A percentile compares a stretch with the other conserved stretches of the same genome.
phyloP scores from a whole-genome alignment of 1,140 invertebrate genomes.

The Metopolophium dirhodum region DNA sequence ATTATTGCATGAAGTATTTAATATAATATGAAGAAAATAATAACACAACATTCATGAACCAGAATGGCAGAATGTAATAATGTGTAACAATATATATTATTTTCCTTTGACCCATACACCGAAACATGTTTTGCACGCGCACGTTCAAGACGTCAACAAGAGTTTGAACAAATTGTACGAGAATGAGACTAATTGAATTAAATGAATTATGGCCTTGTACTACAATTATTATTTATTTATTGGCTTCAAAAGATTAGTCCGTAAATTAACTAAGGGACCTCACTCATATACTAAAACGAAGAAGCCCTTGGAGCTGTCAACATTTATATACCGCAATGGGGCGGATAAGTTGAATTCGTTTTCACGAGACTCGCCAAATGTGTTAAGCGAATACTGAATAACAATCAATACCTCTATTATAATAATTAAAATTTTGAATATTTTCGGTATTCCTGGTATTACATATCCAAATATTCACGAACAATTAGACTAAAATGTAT shows the following conservation, averaged over 20 bases:
- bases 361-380: neutral
- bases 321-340: neutral
- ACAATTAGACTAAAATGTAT: neutral
- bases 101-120: neutral
- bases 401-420: neutral
- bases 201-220: slow-evolving; percentile 45
- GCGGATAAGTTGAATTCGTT: neutral
- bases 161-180: slow-evolving; percentile 33
- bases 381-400: neutral
- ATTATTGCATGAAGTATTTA: neutral
- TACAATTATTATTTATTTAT: slow-evolving; percentile 36
- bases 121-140: neutral
- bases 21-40: neutral
- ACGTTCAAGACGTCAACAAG: slow-evolving; percentile 7
- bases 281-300: neutral
- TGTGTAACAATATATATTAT: neutral
- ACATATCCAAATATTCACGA: neutral
- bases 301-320: neutral
- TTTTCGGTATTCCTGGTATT: neutral
- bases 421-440: neutral
- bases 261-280: slow-evolving; percentile 36
- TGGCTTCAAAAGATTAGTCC: slow-evolving; percentile 34
- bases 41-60: neutral
- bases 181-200: slow-evolving; percentile 52
- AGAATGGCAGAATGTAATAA: neutral